A percentile compares a stretch with the other conserved stretches of the same genome.
These are phyloP conservation scores for Eleutherodactylus coqui DNA, from an alignment of 2,797 vertebrate genomes.

Conservation along the genomic window DNA sequence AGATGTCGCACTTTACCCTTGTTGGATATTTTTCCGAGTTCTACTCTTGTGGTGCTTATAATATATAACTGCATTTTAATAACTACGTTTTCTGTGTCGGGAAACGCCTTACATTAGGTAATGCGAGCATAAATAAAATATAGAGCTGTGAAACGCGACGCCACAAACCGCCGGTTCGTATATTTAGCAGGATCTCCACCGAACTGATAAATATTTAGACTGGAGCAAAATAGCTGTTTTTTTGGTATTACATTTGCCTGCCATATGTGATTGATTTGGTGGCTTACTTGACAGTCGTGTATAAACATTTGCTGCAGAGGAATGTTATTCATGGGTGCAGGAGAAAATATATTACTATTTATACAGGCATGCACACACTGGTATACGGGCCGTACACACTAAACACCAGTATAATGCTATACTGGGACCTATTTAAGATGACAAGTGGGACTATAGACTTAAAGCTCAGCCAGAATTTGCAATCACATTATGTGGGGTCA, in stretches of 20 bases:
- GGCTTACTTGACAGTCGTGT: slow-evolving; percentile 51
- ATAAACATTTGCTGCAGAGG: slow-evolving; percentile 45
- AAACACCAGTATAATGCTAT: not conserved
- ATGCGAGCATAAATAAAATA: slow-evolving; percentile 31
- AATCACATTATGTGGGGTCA: not conserved
- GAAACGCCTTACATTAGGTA: slow-evolving; percentile 26
- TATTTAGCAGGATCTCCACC: slow-evolving; percentile 52
- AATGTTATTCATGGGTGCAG: slow-evolving; percentile 40
- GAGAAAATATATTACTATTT: slow-evolving; percentile 10
- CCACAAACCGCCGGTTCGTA: slow-evolving; percentile 54
- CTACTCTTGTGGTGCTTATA: not conserved
- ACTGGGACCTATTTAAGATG: not conserved
- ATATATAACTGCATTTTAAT: slow-evolving; percentile 3
- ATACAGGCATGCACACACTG: not conserved
- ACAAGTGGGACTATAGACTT: not conserved
- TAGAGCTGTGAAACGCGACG: not conserved
- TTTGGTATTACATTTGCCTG: slow-evolving; percentile 41
- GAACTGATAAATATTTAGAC: slow-evolving; percentile 60
- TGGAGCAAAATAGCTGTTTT: slow-evolving; percentile 47
- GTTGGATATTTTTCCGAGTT: not conserved
- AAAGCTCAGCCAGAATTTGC: not conserved
- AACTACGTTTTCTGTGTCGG: slow-evolving; percentile 2
- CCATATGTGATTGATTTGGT: slow-evolving; percentile 58
- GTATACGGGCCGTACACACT: not conserved
- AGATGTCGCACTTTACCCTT: not conserved